Evolutionary conservation across 2,888 invertebrate genomes (phyloP).

Genomic region (Zaprionus lineosus): DNA sequence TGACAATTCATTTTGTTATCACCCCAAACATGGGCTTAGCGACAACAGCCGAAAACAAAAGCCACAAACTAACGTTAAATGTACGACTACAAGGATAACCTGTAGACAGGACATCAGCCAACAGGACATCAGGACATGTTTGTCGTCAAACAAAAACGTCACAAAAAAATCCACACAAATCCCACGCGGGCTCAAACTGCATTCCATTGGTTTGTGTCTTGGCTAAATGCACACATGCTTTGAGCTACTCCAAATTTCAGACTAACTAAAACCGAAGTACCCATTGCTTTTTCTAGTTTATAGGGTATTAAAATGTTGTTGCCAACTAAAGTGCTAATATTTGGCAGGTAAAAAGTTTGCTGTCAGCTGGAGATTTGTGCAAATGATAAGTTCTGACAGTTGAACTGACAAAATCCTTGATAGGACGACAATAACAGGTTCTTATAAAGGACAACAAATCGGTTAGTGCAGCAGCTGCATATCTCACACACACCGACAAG

Average conservation of each 20-base stretch:
- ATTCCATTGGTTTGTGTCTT: no score
- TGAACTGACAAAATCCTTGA: conserved; percentile 29
- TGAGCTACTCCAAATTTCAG: no score
- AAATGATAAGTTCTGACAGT: conserved; percentile 45
- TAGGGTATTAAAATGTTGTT: conserved; percentile 24
- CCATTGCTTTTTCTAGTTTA: background rate
- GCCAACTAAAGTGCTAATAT: conserved; percentile 33
- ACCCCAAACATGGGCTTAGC: conserved; percentile 49
- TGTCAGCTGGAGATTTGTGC: conserved; percentile 47
- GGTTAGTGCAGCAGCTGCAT: no score
- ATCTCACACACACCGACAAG: no score
- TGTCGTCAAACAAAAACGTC: no score
- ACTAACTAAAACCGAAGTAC: background rate
- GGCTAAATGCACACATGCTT: no score
- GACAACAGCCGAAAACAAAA: conserved; percentile 39
- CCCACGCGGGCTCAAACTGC: no score
- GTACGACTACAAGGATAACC: conserved; percentile 14
- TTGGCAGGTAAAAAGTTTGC: conserved; percentile 38
- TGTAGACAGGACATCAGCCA: conserved; percentile 2
- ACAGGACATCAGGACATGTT: no score
- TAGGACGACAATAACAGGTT: no score
- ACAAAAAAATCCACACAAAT: no score
- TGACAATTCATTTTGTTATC: conserved; percentile 69
- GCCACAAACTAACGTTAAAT: conserved; percentile 14
- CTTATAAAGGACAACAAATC: no score